Percentiles rank a stretch among this genome's conserved stretches.
These are phyloP conservation scores for Octonoba sinensis DNA, from an alignment of 2,888 invertebrate genomes.

Conservation along the genomic window DNA sequence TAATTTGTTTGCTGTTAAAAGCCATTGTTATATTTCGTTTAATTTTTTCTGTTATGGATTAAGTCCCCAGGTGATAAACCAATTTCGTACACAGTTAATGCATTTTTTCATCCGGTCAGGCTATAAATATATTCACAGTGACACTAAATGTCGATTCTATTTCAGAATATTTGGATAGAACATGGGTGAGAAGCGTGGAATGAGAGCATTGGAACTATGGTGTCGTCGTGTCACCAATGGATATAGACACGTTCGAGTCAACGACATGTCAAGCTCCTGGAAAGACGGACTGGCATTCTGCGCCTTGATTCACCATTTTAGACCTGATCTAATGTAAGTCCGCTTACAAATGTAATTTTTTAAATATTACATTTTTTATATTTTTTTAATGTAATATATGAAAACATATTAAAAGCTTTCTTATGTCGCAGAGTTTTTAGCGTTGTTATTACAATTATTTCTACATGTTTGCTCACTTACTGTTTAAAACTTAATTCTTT, in stretches of 20 bases:
- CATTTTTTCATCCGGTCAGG: too few relatives aligned
- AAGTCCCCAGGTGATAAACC: too few relatives aligned
- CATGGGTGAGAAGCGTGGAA: conserved; percentile 80
- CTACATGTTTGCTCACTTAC: not conserved
- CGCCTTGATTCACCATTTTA: conserved; percentile 94
- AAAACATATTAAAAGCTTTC: not conserved
- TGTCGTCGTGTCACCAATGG: conserved; percentile 90
- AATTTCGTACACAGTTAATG: too few relatives aligned
- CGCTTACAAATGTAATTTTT: not conserved
- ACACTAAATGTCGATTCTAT: too few relatives aligned
- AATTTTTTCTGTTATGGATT: too few relatives aligned
- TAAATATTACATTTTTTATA: not conserved
- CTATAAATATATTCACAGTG: too few relatives aligned
- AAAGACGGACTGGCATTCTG: conserved; percentile 95
- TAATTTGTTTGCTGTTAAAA: too few relatives aligned
- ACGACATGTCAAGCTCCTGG: conserved; percentile 97
- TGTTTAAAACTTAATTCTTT: not conserved
- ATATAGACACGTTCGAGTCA: conserved; percentile 89
- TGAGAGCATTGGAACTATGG: conserved; percentile 93
- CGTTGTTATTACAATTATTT: not conserved
- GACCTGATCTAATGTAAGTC: conserved; percentile 95
- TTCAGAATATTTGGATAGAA: not conserved
- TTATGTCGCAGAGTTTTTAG: not conserved
- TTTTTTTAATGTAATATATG: not conserved
- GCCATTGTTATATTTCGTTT: too few relatives aligned